Percentiles rank a stretch among this genome's conserved stretches.
phyloP scores from a whole-genome alignment of 2,797 vertebrate genomes.

The Lophius americanus region DNA sequence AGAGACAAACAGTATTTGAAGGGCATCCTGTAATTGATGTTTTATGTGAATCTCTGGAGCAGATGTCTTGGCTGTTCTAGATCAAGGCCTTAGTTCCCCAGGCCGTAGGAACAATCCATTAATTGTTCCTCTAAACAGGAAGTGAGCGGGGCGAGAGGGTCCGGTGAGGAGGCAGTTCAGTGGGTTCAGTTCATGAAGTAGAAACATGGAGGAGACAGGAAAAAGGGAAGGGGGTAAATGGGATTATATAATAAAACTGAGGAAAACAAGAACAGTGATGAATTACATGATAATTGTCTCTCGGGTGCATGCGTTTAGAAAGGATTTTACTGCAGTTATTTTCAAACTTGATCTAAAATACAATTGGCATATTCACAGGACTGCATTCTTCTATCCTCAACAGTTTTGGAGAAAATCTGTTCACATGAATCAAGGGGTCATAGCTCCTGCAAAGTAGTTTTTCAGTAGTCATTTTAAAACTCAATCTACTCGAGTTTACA shows the following conservation, averaged over 20 bases:
- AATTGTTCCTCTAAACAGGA: constrained; percentile 79
- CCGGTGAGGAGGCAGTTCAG: constrained; percentile 60
- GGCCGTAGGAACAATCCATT: constrained; percentile 68
- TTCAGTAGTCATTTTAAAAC: too few relatives aligned
- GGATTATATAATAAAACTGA: constrained; percentile 56
- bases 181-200: constrained; percentile 55
- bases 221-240: constrained; percentile 34
- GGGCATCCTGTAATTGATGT: constrained; percentile 28
- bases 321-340: too few relatives aligned
- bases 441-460: too few relatives aligned
- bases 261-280: constrained; percentile 19
- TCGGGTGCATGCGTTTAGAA: too few relatives aligned
- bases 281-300: not conserved
- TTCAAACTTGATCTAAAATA: too few relatives aligned
- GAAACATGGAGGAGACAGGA: constrained; percentile 26
- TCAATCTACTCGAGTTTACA: too few relatives aligned
- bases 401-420: too few relatives aligned
- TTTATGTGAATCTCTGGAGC: constrained; percentile 46
- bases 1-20: constrained; percentile 10
- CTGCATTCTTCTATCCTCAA: too few relatives aligned
- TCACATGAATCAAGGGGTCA: too few relatives aligned
- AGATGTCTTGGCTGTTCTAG: constrained; percentile 46
- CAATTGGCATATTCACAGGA: too few relatives aligned
- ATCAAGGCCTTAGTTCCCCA: constrained; percentile 54
- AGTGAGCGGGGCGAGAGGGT: constrained; percentile 66